Percentiles rank a stretch among this genome's conserved stretches.
Conservation (phyloP, 37 sponge, comb jelly and placozoan species). For the Haliclona indistincta region DNA sequence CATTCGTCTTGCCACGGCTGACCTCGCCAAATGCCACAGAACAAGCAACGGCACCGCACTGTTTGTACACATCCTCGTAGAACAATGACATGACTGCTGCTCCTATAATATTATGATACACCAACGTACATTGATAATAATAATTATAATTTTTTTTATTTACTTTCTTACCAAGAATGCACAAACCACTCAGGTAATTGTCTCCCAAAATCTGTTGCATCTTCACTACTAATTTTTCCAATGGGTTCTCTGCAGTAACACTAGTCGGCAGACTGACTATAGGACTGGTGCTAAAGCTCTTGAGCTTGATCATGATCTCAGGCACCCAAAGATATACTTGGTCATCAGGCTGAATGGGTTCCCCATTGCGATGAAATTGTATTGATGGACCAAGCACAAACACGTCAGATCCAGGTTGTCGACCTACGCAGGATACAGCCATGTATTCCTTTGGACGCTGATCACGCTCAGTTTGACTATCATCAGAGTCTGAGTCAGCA, state of each 20-base stretch:
- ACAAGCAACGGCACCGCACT: constrained; percentile 21
- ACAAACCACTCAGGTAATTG: constrained; percentile 1
- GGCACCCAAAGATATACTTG: neutral
- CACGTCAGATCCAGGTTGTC: constrained; percentile 19
- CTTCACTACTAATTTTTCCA: neutral
- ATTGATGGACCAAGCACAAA: constrained; percentile 9
- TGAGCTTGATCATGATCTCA: constrained; percentile 1
- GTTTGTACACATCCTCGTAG: constrained; percentile 2
- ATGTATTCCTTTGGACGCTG: neutral
- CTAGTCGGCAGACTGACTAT: neutral
- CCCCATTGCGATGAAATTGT: constrained; percentile 5
- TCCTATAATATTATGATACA: neutral
- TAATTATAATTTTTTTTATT: neutral
- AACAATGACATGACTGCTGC: constrained; percentile 6
- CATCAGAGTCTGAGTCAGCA: neutral
- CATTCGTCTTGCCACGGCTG: constrained; percentile 15
- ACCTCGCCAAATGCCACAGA: constrained; percentile 12
- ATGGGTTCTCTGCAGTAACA: constrained; percentile 5
- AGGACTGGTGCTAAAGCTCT: neutral
- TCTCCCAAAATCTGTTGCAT: neutral
- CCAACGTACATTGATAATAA: neutral
- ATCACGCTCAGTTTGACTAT: neutral
- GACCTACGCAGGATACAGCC: constrained; percentile 19
- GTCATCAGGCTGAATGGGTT: constrained; percentile 8
- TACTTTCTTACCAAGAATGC: constrained; percentile 23